These are phyloP conservation scores for Pholis gunnellus DNA, from an alignment of 2,113 vertebrate species.

Conservation along the genomic window DNA sequence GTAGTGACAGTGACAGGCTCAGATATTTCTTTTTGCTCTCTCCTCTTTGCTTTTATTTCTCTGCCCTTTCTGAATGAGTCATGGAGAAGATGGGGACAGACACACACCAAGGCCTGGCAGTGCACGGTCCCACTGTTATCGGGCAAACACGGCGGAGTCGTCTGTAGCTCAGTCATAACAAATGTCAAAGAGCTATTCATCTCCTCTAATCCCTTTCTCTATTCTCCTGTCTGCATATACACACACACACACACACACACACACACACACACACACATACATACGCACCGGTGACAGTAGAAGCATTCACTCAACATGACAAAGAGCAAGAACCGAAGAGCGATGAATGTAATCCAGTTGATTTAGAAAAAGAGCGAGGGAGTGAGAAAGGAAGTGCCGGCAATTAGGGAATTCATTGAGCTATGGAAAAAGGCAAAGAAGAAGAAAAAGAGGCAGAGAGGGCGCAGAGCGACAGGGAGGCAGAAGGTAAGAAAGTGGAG, in stretches of 20 bases:
- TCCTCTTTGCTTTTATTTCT: constrained; percentile 55
- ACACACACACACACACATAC: constrained; percentile 6
- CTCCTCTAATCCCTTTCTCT: constrained; percentile 59
- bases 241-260: not conserved
- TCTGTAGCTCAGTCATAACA: constrained; percentile 71
- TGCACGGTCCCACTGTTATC: constrained; percentile 57
- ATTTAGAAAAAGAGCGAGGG: constrained; percentile 7
- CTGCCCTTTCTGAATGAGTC: constrained; percentile 72
- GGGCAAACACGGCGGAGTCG: constrained; percentile 36
- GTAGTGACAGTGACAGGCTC: constrained; percentile 60
- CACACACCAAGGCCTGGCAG: constrained; percentile 58
- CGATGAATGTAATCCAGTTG: constrained; percentile 28
- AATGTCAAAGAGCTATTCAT: constrained; percentile 74
- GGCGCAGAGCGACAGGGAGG: not conserved
- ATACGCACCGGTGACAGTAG: constrained; percentile 22
- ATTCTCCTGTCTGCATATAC: constrained; percentile 25
- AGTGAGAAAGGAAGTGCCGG: constrained; percentile 14
- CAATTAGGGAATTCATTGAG: constrained; percentile 28
- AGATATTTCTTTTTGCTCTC: constrained; percentile 29
- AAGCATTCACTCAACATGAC: constrained; percentile 38
- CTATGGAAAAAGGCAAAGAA: not conserved
- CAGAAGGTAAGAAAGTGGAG: not conserved
- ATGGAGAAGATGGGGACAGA: constrained; percentile 64
- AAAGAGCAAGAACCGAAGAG: constrained; percentile 18
- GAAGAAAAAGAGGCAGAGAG: not conserved